A percentile compares a stretch with the other conserved stretches of the same genome.
phyloP scores from a whole-genome alignment of 2,113 vertebrate species.

The Amphiprion ocellaris region DNA sequence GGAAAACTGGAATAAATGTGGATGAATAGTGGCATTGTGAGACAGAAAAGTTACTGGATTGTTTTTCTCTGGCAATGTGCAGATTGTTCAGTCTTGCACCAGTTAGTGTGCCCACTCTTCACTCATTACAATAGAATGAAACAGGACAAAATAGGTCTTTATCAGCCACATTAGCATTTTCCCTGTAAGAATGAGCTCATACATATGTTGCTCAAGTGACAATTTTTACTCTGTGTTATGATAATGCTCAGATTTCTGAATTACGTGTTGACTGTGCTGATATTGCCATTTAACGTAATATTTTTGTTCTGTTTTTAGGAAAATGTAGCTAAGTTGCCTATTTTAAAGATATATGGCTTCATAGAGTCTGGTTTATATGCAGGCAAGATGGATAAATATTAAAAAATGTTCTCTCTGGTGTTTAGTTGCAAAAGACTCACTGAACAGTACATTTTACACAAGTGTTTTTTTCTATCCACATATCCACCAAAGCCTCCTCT shows the following conservation, averaged over 20 bases:
- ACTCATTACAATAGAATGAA: slow-evolving; percentile 32
- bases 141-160: slow-evolving; percentile 17
- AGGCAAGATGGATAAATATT: no score
- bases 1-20: background rate
- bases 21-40: slow-evolving; percentile 64
- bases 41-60: slow-evolving; percentile 31
- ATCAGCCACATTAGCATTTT: slow-evolving; percentile 15
- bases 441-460: background rate
- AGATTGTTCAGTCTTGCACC: slow-evolving; percentile 43
- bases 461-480: background rate
- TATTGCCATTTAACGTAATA: no score
- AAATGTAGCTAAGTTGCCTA: no score
- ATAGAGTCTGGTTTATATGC: no score
- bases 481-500: slow-evolving; percentile 84
- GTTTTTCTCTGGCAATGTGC: slow-evolving; percentile 44
- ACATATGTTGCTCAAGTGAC: no score
- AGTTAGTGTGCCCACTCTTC: slow-evolving; percentile 18
- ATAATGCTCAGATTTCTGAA: background rate
- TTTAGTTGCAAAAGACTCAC: no score
- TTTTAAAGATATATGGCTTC: no score
- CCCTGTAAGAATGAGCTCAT: background rate
- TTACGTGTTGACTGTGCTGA: background rate
- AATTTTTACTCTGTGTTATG: no score
- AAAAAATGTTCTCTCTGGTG: no score
- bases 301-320: no score